Base-by-base conservation (phyloP, 1,140 invertebrate genomes). In the Cydia amplana region DNA sequence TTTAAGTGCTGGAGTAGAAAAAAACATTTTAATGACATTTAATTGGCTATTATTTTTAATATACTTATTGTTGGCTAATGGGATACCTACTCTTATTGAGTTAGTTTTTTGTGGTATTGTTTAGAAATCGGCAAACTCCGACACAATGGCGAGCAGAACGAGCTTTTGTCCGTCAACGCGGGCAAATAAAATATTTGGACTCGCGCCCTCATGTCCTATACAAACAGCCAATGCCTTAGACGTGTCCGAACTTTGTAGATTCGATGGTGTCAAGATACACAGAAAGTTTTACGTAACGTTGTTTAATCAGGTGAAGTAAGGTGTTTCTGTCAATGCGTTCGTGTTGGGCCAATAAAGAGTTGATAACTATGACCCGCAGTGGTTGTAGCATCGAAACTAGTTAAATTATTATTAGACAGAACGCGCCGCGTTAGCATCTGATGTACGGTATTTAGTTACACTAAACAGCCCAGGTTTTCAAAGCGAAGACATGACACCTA, bases 131-230 rank as follows among this genome's bases (percentile, higher is more conserved):
- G 82, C 81, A 83, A 83, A 82, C 77, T 77, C 76, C 76, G 83
- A 87, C 76, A 85, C 83, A 89, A 89, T 83, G 82, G 75, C 75
- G 70, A 84, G 80, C 81, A 82, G 81, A 85, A 88, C 12, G 65
- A 74, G 74, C 81, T 79, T 63, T 85, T 87, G 84, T 81, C 85
- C 78, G 64, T 75, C 74, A 36, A 74, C 43, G 23, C 74, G 82
- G 76, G 79, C 83, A 88, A 86, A 91, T 86, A 89, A 89, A 91
- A 87, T 82, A 84, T 87, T 83, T 83, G 72, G 79, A 85, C 80
- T 78, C 75, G 72, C 78, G 79, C 80, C 80, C 72, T 77, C 72
- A 43, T 73, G 77, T 87, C 85, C 87, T 88, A 87, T 85, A 83
- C 78, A 88, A 88, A 87, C 79, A 87, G n/a, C 40, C 72, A 49